Evolutionary conservation across 2,888 invertebrate species (phyloP), one percentile per base, ranked within the genome.

Genomic region (Drosophila gaucha): DNA sequence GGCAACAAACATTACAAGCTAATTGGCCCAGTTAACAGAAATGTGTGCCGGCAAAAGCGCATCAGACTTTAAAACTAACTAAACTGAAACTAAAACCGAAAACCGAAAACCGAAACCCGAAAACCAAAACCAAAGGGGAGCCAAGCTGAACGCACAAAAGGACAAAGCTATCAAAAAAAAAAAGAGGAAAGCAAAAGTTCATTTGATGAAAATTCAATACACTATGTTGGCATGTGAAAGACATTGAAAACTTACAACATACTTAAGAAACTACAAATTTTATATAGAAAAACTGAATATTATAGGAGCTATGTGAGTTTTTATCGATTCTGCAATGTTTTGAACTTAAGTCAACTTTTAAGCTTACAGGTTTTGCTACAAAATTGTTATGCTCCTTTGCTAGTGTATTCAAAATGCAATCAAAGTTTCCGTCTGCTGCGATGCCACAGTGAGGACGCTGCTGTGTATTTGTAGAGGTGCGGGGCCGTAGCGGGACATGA

Each of bases 1-100:
- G 67, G 76, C 56, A 62, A 39, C 63, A 77, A 58, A 58, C 57
- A 58, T 66, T 77, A 52, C 67, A 58, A 71, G 83, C 74, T 88
- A 86, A 85, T 85, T 85, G 84, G 86, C 78, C 72, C 68, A 68
- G 88, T 86, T 86, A 83, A 84, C 86, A 88, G 70, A 60, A 59
- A 30, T 30, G 38, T 30, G 50, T 14, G 67, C 63, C 67, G 57
- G 59, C 73, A 51, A 41, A 51, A 75, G 73, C 76, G 73, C 71
- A 73, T 60, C 76, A 54, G 76, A 71, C 60, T 62, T 71, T 66
- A 66, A 73, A 54, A 41, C 31, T 38, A 60, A 57, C 57, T 41
- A 65, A 60, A 60, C 59, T 56, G 50, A 58, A 85, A 85, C 86
- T 74, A 80, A 80, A 73, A 55, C 56, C 31, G 18, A 55, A 44